Evolutionary conservation across 2,113 vertebrate genomes (phyloP).

Genomic region (Dascyllus trimaculatus): DNA sequence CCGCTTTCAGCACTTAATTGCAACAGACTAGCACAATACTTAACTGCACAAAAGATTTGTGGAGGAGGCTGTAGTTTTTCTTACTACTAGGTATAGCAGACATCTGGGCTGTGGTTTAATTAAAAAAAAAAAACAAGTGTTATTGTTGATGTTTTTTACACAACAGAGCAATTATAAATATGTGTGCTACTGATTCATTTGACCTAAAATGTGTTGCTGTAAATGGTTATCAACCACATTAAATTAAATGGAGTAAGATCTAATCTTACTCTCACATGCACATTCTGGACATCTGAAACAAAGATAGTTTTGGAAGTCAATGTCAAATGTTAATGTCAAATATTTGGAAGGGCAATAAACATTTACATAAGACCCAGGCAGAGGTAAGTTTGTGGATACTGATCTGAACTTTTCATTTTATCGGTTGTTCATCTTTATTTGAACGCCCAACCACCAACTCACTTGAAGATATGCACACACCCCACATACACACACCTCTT

Average conservation of each 20-base stretch:
- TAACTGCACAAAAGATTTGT: slow-evolving; percentile 41
- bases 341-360: no score
- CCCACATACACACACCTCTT: not conserved
- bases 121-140: not conserved
- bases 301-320: no score
- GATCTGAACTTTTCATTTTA: slow-evolving; percentile 30
- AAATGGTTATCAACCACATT: not conserved
- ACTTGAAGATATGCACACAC: not conserved
- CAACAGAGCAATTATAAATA: slow-evolving; percentile 2
- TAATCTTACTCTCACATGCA: not conserved
- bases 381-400: slow-evolving; percentile 44
- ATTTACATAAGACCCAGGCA: not conserved
- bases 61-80: slow-evolving; percentile 24
- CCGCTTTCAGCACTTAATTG: slow-evolving; percentile 56
- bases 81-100: not conserved
- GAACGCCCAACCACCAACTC: not conserved
- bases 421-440: slow-evolving; percentile 6
- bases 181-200: not conserved
- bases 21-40: slow-evolving; percentile 51
- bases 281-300: not conserved
- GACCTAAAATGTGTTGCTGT: not conserved
- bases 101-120: slow-evolving; percentile 33
- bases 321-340: no score
- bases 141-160: not conserved
- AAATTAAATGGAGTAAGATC: not conserved